phyloP scores from a whole-genome alignment of 1,140 invertebrate species.

The Ceratoteleas bidentatus region DNA sequence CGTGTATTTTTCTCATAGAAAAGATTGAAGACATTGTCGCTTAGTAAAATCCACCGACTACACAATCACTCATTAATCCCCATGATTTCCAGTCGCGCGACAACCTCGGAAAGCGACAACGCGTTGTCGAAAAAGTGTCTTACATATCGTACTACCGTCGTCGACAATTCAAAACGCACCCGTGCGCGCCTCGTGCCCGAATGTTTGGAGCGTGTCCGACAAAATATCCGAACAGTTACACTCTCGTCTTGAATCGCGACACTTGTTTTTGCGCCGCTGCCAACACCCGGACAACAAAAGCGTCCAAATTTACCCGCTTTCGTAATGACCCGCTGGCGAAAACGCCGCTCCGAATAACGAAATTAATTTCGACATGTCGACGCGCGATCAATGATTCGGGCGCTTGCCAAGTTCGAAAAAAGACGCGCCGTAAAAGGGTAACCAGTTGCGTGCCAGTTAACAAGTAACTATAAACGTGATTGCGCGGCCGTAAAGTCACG shows the following conservation, averaged over 20 bases:
- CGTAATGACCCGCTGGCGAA: constrained; percentile 14
- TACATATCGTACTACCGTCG: background rate
- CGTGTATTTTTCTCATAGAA: too few species aligned
- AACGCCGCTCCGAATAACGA: constrained; percentile 12
- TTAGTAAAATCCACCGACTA: too few species aligned
- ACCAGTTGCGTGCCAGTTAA: constrained; percentile 31
- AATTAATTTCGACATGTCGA: constrained; percentile 1
- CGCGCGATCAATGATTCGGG: constrained; percentile 9
- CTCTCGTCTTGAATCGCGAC: constrained; percentile 44
- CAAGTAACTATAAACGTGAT: constrained; percentile 46
- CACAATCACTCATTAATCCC: too few species aligned
- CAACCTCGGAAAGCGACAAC: too few species aligned
- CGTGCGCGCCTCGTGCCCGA: constrained; percentile 14
- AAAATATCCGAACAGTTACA: constrained; percentile 50
- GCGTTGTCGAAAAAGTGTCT: constrained; percentile 3
- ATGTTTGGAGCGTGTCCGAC: constrained; percentile 47
- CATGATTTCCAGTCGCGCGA: too few species aligned
- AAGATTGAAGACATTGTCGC: too few species aligned
- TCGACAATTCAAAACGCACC: constrained; percentile 9
- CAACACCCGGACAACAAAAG: constrained; percentile 31
- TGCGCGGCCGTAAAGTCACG: constrained; percentile 19
- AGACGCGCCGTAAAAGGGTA: background rate
- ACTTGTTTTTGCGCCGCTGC: constrained; percentile 56
- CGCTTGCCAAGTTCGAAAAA: background rate
- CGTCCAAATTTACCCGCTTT: constrained; percentile 37